Evolutionary conservation across 2,888 invertebrate species (phyloP), one percentile per base, ranked within the genome.

Genomic region (Epistrophe eligans): DNA sequence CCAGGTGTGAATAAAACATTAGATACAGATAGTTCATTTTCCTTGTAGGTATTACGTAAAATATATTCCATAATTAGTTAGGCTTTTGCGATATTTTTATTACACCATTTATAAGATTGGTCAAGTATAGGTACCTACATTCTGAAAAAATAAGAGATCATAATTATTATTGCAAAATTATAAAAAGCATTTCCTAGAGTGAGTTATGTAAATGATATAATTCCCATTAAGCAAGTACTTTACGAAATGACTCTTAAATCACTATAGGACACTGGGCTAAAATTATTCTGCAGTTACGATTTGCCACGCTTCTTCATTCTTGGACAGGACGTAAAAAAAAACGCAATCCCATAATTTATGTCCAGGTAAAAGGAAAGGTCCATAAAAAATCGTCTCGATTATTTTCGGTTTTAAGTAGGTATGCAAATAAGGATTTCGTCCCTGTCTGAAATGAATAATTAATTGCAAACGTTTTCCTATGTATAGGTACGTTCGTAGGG

Each of bases 261-360:
- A 67, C 8, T 35, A 7, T 8, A 2, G 35, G 35, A 35, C 35
- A 35, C 35, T 35, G 10, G 17, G 11, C 9, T 40, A 24, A 11
- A 40, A 71, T 71, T 71, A 71, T 71, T 71, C 15, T 24, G 71
- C 71, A 55, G 57, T 71, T 15, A 28, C 43, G 9, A 45, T 72
- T 58, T 19, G 58, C 17, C 45, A 72, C 48, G 58, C 58, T 57
- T 58, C 58, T 48, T 43, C 28, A 48, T 43, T 24, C 15, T 62
- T 15, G 40, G 43, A 48, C 66, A 19, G 2, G 17, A 24, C 3
- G 43, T 19, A 40, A 35, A 43, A 38, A 28, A 66, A 55, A 19
- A 71, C n/a, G 45, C 45, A 58, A 72, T 72, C 58, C 43, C 8
- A 9, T 40, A 58, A 72, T 58, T 72, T 72, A 72, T 72, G 43